Percentiles rank a stretch among this genome's conserved stretches.
phyloP scores from a whole-genome alignment of 64 coral and sea anemone genomes.

The Montipora capricornis region DNA sequence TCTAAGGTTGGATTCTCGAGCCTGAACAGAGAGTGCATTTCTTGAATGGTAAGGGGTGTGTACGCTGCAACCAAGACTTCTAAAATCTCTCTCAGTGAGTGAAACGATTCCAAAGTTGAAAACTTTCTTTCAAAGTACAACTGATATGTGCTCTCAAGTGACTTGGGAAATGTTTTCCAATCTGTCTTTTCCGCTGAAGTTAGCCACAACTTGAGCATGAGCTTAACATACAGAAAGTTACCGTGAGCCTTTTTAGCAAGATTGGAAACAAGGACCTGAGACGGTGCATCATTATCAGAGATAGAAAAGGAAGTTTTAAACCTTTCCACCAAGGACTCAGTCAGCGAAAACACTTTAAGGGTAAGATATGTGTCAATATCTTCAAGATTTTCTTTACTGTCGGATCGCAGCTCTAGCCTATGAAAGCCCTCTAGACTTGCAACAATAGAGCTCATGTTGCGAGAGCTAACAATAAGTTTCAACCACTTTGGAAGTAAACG shows the following conservation, averaged over 20 bases:
- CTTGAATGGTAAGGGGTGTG: conserved; percentile 1
- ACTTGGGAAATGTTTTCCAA: conserved; percentile 53
- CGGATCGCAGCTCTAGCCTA: conserved; percentile 51
- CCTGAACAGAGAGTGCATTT: conserved; percentile 26
- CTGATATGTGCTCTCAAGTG: conserved; percentile 73
- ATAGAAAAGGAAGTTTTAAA: background rate
- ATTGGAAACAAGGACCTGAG: conserved; percentile 22
- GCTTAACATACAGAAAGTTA: conserved; percentile 83
- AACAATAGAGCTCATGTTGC: conserved; percentile 42
- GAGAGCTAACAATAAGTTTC: conserved; percentile 84
- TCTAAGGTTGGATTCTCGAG: conserved; percentile 2
- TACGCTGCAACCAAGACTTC: conserved; percentile 62
- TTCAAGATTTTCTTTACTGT: conserved; percentile 59
- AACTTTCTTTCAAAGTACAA: conserved; percentile 70
- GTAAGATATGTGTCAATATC: conserved; percentile 58
- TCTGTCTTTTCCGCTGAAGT: background rate
- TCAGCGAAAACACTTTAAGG: conserved; percentile 20
- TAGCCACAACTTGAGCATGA: conserved; percentile 44
- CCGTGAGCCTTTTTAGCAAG: conserved; percentile 77
- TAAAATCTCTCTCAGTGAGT: conserved; percentile 34
- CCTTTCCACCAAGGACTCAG: background rate
- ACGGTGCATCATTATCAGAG: background rate
- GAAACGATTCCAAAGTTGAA: conserved; percentile 25
- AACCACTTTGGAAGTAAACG: conserved; percentile 85
- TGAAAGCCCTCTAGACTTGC: conserved; percentile 36